phyloP scores from a whole-genome alignment of 2,888 invertebrate species.

The Glaucopsyche alexis region DNA sequence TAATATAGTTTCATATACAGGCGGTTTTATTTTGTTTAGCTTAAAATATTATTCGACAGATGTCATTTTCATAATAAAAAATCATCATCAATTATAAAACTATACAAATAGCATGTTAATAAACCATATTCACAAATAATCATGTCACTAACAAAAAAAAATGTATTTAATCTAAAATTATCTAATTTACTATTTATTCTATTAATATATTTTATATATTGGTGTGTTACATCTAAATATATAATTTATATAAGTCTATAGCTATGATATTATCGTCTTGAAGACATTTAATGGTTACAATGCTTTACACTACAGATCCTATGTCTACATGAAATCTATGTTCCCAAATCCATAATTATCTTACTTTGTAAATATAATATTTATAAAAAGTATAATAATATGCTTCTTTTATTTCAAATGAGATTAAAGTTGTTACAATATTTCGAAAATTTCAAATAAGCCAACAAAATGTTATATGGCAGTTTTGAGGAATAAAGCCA shows the following conservation, averaged over 20 bases:
- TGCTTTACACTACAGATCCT: background rate
- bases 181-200: no score
- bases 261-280: constrained; percentile 14
- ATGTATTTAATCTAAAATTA: background rate
- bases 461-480: background rate
- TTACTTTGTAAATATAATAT: constrained; percentile 9
- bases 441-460: background rate
- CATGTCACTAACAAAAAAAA: background rate
- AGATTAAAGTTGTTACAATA: background rate
- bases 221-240: constrained; percentile 12
- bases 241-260: background rate
- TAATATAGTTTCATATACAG: background rate
- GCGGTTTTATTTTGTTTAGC: constrained; percentile 1
- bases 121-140: background rate
- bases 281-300: constrained; percentile 13
- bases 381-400: background rate
- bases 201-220: constrained; percentile 5
- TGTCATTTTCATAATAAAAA: background rate
- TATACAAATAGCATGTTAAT: background rate
- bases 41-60: constrained; percentile 5
- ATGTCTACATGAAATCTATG: constrained; percentile 20
- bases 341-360: constrained; percentile 27
- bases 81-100: background rate
- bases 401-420: background rate
- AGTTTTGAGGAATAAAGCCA: background rate